Evolutionary conservation across 2,888 invertebrate genomes (phyloP).

Genomic region (Anorthoa munda): DNA sequence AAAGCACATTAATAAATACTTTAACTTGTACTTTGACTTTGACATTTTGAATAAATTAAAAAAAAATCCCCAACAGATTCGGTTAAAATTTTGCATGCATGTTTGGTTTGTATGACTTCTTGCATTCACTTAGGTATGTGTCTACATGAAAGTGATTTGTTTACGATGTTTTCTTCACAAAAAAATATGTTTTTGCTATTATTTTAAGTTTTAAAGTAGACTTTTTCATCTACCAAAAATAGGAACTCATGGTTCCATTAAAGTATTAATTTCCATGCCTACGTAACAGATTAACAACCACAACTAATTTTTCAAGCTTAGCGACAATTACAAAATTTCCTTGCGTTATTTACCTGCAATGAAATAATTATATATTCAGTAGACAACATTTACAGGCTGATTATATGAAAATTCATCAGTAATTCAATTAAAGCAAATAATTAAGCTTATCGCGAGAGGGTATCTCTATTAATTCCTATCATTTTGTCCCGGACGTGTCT

Average conservation of each 20-base stretch:
- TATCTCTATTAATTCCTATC: slow-evolving; percentile 39
- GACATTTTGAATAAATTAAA: too few species aligned
- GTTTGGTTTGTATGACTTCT: too few species aligned
- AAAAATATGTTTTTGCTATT: too few species aligned
- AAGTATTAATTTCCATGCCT: neutral
- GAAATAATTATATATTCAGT: slow-evolving; percentile 3
- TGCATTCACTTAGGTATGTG: too few species aligned
- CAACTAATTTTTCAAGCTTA: slow-evolving; percentile 12
- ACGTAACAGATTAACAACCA: neutral
- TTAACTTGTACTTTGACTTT: too few species aligned
- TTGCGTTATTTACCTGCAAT: slow-evolving; percentile 2
- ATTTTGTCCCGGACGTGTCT: slow-evolving; percentile 42
- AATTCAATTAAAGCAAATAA: slow-evolving; percentile 57
- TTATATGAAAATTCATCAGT: slow-evolving; percentile 51
- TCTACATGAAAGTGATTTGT: too few species aligned
- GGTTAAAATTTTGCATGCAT: too few species aligned
- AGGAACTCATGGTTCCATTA: neutral
- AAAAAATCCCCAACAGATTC: too few species aligned
- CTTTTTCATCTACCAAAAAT: too few species aligned
- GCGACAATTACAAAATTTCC: slow-evolving; percentile 11
- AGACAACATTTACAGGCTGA: slow-evolving; percentile 24
- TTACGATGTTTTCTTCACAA: too few species aligned
- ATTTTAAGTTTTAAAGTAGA: too few species aligned
- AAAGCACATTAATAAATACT: too few species aligned
- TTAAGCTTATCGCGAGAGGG: slow-evolving; percentile 46